Percentiles rank a stretch among this genome's conserved stretches.
Evolutionary conservation across 92 coral and sea anemone species (phyloP).

Genomic region (Pocillopora grandis): DNA sequence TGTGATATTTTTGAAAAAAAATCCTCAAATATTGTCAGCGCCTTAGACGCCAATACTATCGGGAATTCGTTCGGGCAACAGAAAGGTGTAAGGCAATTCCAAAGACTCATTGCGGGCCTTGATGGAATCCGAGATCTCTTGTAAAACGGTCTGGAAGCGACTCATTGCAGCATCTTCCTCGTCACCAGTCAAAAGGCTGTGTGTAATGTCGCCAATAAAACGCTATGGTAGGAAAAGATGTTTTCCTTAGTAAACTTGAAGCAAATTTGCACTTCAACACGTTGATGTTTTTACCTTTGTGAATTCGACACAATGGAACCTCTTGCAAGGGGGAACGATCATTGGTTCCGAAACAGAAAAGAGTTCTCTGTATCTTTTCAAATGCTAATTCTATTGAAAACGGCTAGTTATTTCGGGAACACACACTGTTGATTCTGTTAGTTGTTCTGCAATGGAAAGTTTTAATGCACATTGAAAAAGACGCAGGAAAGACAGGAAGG

Average conservation of each 20-base stretch:
- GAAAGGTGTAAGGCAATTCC: slow-evolving; percentile 57
- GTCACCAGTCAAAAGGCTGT: slow-evolving; percentile 12
- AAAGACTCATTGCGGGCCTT: slow-evolving; percentile 52
- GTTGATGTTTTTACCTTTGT: too few relatives aligned
- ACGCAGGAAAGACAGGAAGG: too few relatives aligned
- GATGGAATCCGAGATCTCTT: slow-evolving; percentile 50
- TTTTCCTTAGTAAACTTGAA: not conserved
- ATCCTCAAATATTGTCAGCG: not conserved
- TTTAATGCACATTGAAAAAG: too few relatives aligned
- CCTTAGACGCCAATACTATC: slow-evolving; percentile 54
- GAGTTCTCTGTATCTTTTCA: too few relatives aligned
- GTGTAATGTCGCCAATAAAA: slow-evolving; percentile 31
- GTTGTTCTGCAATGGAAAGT: too few relatives aligned
- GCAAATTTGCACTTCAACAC: not conserved
- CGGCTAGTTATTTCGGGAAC: too few relatives aligned
- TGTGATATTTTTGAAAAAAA: too few relatives aligned
- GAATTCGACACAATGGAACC: too few relatives aligned
- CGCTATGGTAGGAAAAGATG: slow-evolving; percentile 9
- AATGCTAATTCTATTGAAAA: too few relatives aligned
- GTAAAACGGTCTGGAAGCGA: slow-evolving; percentile 48
- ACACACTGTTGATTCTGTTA: too few relatives aligned
- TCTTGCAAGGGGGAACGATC: too few relatives aligned
- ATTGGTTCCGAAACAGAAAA: too few relatives aligned
- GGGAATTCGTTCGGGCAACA: slow-evolving; percentile 68
- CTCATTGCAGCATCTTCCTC: slow-evolving; percentile 47